Conservation (phyloP, 1,140 invertebrate genomes). For the Theocolax elegans region DNA sequence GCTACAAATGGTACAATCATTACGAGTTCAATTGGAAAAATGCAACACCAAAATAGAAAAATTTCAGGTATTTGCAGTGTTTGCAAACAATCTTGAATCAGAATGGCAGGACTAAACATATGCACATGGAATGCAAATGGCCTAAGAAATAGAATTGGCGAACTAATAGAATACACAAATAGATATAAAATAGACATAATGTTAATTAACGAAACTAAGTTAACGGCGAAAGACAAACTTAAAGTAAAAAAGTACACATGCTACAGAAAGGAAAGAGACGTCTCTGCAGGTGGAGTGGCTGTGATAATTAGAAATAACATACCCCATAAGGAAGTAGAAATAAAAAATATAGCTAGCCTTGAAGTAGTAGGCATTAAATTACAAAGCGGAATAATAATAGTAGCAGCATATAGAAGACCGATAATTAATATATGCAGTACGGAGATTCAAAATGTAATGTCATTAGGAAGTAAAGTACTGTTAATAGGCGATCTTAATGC, state of each 20-base stretch:
- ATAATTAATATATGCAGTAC: slow-evolving; percentile 32
- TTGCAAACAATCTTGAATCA: slow-evolving; percentile 38
- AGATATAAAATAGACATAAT: slow-evolving; percentile 43
- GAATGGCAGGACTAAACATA: slow-evolving; percentile 40
- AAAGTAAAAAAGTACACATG: slow-evolving; percentile 45
- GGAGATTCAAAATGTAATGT: slow-evolving; percentile 39
- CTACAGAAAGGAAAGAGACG: slow-evolving; percentile 41
- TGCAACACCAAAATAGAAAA: slow-evolving; percentile 41
- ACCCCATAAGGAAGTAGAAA: slow-evolving; percentile 19
- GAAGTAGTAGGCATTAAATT: slow-evolving; percentile 43
- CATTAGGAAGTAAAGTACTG: slow-evolving; percentile 42
- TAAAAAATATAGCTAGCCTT: slow-evolving; percentile 5
- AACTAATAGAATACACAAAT: slow-evolving; percentile 47
- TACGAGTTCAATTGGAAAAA: slow-evolving; percentile 38
- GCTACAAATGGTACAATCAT: slow-evolving; percentile 34
- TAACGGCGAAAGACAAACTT: slow-evolving; percentile 26
- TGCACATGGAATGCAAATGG: slow-evolving; percentile 51
- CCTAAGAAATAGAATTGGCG: slow-evolving; percentile 41
- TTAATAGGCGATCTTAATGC: slow-evolving; percentile 52
- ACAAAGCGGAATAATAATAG: slow-evolving; percentile 41
- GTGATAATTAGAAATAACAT: slow-evolving; percentile 45
- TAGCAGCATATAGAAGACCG: slow-evolving; percentile 45
- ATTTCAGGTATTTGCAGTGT: slow-evolving; percentile 42
- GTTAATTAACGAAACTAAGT: slow-evolving; percentile 48
- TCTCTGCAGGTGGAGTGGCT: slow-evolving; percentile 41